Conservation (phyloP, 2,888 invertebrate genomes). For the Vannuccia rotundouncinata region DNA sequence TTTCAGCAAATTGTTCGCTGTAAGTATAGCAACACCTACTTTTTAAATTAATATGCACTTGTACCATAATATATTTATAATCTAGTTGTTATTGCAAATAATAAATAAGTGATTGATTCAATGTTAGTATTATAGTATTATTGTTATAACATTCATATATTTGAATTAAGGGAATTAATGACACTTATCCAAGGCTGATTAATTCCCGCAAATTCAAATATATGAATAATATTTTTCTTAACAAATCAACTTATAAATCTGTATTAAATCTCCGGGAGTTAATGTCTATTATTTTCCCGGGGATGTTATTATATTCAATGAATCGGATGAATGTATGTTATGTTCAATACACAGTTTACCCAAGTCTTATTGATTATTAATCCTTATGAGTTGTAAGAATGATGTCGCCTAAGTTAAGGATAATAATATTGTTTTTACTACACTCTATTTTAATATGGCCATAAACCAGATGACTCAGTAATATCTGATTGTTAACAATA, state of each 20-base stretch:
- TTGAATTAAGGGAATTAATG: too few species aligned
- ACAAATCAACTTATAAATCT: neutral
- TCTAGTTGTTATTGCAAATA: neutral
- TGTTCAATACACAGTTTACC: neutral
- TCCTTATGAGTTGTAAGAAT: neutral
- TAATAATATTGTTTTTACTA: too few species aligned
- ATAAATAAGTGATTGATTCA: neutral
- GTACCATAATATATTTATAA: neutral
- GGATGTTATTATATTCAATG: too few species aligned
- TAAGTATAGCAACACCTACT: slow-evolving; percentile 40
- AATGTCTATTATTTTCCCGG: neutral
- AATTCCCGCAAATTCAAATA: too few species aligned
- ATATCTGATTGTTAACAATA: too few species aligned
- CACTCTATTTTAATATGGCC: too few species aligned
- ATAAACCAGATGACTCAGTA: too few species aligned
- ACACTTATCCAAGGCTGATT: too few species aligned
- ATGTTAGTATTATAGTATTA: too few species aligned
- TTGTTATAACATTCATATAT: too few species aligned
- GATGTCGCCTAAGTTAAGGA: neutral
- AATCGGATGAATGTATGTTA: neutral
- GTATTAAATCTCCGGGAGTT: neutral
- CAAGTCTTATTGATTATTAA: neutral
- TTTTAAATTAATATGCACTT: neutral
- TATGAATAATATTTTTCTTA: neutral
- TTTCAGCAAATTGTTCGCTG: slow-evolving; percentile 49